These are phyloP conservation scores for Empidonax alnorum DNA, from an alignment of 2,113 vertebrate species.

Conservation along the genomic window DNA sequence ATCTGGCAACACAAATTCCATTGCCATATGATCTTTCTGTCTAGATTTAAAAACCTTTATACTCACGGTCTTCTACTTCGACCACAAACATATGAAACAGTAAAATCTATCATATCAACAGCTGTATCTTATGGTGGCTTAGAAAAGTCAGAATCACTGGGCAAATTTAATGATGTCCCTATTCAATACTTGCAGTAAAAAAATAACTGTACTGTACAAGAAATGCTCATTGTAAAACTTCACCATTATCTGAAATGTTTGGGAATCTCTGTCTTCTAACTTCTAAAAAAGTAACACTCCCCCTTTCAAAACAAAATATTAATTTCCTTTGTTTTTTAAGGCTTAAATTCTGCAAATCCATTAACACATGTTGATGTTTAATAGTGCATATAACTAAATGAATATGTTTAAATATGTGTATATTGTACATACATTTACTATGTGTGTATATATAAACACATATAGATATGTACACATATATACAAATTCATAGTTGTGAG, in stretches of 20 bases:
- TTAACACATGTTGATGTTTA: not conserved
- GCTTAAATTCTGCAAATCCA: not conserved
- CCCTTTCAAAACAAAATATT: not conserved
- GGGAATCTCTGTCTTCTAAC: not conserved
- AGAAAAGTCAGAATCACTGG: not conserved
- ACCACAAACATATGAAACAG: not conserved
- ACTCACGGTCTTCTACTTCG: fast-evolving
- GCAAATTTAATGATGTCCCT: not conserved
- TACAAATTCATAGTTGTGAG: not conserved
- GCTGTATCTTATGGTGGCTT: not conserved
- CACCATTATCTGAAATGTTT: not conserved
- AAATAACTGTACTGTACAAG: not conserved
- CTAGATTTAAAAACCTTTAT: not conserved
- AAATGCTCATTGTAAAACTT: not conserved
- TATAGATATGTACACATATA: not conserved
- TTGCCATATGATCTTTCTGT: not conserved
- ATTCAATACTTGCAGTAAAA: not conserved
- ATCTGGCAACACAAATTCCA: not conserved
- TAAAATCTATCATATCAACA: not conserved
- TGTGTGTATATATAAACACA: not conserved
- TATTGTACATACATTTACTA: not conserved
- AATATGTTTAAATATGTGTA: not conserved
- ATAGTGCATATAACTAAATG: not conserved
- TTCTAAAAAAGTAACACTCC: not conserved
- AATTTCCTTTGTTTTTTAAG: not conserved